These are phyloP conservation scores for Macropodus opercularis DNA, from an alignment of 2,797 vertebrate species.

Conservation along the genomic window DNA sequence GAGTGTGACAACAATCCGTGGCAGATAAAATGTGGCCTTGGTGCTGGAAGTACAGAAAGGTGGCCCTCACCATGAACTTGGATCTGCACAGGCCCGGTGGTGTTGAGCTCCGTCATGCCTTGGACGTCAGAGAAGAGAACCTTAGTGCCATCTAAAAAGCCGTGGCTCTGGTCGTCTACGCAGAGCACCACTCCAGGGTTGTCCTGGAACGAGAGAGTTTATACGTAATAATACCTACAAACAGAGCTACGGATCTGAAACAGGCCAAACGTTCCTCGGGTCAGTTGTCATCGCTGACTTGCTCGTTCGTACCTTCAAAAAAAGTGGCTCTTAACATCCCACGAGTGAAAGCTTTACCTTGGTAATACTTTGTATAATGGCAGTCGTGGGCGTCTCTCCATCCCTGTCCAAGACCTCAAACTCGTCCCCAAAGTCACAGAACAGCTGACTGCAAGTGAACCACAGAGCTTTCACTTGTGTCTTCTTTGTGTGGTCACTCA, in stretches of 20 bases:
- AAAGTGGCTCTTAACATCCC: neutral
- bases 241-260: too few species aligned
- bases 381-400: slow-evolving; percentile 75
- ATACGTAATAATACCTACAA: too few species aligned
- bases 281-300: neutral
- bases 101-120: slow-evolving; percentile 91
- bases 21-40: neutral
- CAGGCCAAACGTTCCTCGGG: neutral
- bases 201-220: slow-evolving; percentile 70
- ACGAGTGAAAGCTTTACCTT: slow-evolving; percentile 76
- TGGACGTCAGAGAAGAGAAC: slow-evolving; percentile 86
- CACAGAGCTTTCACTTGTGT: neutral
- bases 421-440: slow-evolving; percentile 90
- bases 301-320: too few species aligned
- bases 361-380: slow-evolving; percentile 80
- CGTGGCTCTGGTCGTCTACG: slow-evolving; percentile 47
- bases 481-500: too few species aligned
- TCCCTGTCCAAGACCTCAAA: slow-evolving; percentile 81
- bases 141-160: slow-evolving; percentile 67
- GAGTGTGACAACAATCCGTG: too few species aligned
- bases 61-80: slow-evolving; percentile 76
- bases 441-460: slow-evolving; percentile 84
- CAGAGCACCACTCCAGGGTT: slow-evolving; percentile 82
- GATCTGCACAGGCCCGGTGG: slow-evolving; percentile 68
- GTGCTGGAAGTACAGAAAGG: slow-evolving; percentile 10